Conservation (phyloP, 2,888 invertebrate species). For the Pinctada fucata region DNA sequence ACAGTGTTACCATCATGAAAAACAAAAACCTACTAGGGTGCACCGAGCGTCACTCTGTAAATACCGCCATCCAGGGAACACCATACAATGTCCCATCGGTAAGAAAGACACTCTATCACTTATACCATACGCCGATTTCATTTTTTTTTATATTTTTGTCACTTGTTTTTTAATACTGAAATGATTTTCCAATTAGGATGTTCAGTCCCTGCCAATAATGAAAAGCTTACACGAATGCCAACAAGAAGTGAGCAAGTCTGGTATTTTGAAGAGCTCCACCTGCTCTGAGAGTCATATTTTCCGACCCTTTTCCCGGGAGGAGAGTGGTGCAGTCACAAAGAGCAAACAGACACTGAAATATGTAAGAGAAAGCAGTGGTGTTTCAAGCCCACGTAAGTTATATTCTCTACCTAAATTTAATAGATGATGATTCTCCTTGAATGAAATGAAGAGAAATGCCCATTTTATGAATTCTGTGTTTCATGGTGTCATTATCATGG, state of each 20-base stretch:
- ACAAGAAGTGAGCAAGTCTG: constrained; percentile 81
- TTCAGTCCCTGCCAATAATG: constrained; percentile 75
- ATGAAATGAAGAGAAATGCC: background rate
- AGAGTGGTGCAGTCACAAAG: constrained; percentile 77
- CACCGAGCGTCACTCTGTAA: no score
- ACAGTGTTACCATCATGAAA: constrained; percentile 52
- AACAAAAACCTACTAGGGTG: no score
- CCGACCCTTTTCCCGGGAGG: constrained; percentile 83
- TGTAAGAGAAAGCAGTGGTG: constrained; percentile 43
- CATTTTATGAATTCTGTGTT: background rate
- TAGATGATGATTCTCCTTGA: background rate
- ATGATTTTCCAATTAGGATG: constrained; percentile 57
- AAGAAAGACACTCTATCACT: no score
- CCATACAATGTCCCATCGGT: no score
- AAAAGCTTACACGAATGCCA: constrained; percentile 82
- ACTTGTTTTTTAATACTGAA: no score
- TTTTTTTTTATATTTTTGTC: no score
- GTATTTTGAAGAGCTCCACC: constrained; percentile 82
- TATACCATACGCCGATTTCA: no score
- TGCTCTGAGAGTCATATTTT: constrained; percentile 86
- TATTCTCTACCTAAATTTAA: background rate
- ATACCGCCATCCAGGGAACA: no score
- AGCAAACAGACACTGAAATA: constrained; percentile 74
- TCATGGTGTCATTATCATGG: no score
- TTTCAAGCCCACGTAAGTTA: constrained; percentile 41